Base-by-base conservation (phyloP, 1,140 invertebrate genomes). In the Drosophila prosaltans region DNA sequence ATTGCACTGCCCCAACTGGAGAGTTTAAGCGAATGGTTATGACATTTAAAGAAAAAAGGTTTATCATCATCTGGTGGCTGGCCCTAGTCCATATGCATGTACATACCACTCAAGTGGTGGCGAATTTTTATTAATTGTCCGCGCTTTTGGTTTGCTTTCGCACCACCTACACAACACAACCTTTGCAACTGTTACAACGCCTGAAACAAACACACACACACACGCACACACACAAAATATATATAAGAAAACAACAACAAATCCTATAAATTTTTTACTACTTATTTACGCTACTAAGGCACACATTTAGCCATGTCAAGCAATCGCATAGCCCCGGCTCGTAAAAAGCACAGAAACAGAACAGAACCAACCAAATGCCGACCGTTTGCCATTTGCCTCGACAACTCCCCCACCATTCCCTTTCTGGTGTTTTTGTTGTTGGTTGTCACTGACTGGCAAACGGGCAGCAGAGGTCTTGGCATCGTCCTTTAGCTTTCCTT, bases 241-340 rank as follows among this genome's bases (percentile, higher is more conserved):
- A 6, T 16, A 45, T 21, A 48, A 8, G 43, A 48, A 21, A 48
- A 24, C 21, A 51, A 51, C 45, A 51, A 57, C 69, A 88, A 88
- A 88, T 89, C 84, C 84, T 84, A 88, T 88, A 88, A 88, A 88
- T 89, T 88, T 88, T 88, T 88, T 88, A 89, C 84, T 89, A 88
- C 84, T 88, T 88, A 88, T 88, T 88, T 88, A 88, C 84, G 84
- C 85, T 77, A 88, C 84, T 84, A 88, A 82, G 81, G 84, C 83
- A 82, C 83, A 82, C 84, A 88, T 88, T 88, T 89, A 89, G 84
- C 81, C 84, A 72, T 89, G 84, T 89, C 80, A 89, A 90, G 81
- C 78, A 89, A 84, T 89, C 80, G 84, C 80, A 79, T 78, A 82
- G 80, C 80, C 80, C 63, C 6, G 73, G 84, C 77, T 88, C 85